phyloP scores from a whole-genome alignment of 2,888 invertebrate genomes.

The Drosophila tanythrix region DNA sequence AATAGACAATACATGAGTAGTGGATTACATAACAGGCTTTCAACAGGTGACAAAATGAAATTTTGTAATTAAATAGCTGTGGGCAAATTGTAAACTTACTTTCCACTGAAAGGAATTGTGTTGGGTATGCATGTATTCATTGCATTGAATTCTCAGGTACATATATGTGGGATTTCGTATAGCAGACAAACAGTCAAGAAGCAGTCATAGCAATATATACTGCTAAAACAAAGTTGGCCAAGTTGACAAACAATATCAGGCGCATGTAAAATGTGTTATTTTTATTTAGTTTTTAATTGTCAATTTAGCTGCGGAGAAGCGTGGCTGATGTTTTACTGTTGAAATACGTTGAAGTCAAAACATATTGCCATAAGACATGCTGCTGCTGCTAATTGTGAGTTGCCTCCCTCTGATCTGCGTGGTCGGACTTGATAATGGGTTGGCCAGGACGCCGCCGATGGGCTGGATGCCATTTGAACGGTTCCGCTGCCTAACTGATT shows the following conservation, averaged over 20 bases:
- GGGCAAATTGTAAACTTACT: background rate
- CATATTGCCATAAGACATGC: constrained; percentile 3
- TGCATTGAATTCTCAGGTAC: background rate
- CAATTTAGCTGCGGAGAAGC: constrained; percentile 9
- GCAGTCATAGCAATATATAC: background rate
- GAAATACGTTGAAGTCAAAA: background rate
- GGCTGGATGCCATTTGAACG: constrained; percentile 89
- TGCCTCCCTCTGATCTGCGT: constrained; percentile 2
- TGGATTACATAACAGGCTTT: background rate
- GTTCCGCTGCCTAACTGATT: constrained; percentile 87
- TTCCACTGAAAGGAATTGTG: background rate
- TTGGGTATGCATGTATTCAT: background rate
- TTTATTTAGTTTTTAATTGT: background rate
- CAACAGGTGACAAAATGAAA: background rate
- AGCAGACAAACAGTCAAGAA: background rate
- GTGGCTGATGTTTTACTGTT: constrained; percentile 10
- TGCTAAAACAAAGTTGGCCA: constrained; percentile 4
- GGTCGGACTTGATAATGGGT: constrained; percentile 86
- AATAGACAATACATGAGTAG: background rate
- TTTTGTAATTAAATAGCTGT: background rate
- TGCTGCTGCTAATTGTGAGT: constrained; percentile 3
- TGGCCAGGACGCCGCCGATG: constrained; percentile 88
- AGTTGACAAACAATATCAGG: background rate
- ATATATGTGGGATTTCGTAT: background rate
- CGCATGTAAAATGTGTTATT: background rate